A percentile compares a stretch with the other conserved stretches of the same genome.
These are phyloP conservation scores for Rhea americana DNA, from an alignment of 2,113 vertebrate species.

Conservation along the genomic window DNA sequence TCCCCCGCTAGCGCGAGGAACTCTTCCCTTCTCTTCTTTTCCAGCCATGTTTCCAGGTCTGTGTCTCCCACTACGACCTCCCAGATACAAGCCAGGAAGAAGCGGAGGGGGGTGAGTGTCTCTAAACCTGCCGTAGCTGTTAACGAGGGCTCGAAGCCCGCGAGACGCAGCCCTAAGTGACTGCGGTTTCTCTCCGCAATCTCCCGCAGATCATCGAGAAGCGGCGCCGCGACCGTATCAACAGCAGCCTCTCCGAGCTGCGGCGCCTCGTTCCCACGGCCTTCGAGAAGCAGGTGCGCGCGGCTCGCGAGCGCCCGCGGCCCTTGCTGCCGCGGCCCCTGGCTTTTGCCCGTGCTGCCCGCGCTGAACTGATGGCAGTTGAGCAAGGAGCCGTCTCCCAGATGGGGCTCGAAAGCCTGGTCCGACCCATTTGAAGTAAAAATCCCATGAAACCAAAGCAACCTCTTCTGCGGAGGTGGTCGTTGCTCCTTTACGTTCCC, in stretches of 20 bases:
- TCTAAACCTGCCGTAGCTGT: not conserved
- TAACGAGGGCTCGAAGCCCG: not conserved
- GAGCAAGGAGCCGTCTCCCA: not conserved
- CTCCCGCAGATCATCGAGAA: constrained; percentile 91
- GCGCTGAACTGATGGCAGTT: too few relatives aligned
- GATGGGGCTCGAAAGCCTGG: not conserved
- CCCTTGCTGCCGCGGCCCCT: not conserved
- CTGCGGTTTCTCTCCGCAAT: not conserved
- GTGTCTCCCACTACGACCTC: constrained; percentile 88
- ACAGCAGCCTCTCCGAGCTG: constrained; percentile 93
- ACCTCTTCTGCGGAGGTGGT: too few relatives aligned
- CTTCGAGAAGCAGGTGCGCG: constrained; percentile 90
- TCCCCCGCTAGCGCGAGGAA: not conserved
- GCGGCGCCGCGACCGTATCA: constrained; percentile 91
- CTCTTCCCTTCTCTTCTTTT: constrained; percentile 1
- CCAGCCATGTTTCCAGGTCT: constrained; percentile 87
- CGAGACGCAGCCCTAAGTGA: not conserved
- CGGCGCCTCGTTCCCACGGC: constrained; percentile 91
- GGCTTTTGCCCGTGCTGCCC: not conserved
- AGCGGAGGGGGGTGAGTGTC: constrained; percentile 91
- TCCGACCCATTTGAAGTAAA: too few relatives aligned
- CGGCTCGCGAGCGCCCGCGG: not conserved
- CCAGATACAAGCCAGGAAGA: constrained; percentile 93
- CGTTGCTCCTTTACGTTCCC: too few relatives aligned
- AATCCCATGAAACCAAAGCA: not conserved